These are phyloP conservation scores for Apostichopus japonicus DNA, from an alignment of 35 echinoderm and acorn worm genomes.

Conservation along the genomic window DNA sequence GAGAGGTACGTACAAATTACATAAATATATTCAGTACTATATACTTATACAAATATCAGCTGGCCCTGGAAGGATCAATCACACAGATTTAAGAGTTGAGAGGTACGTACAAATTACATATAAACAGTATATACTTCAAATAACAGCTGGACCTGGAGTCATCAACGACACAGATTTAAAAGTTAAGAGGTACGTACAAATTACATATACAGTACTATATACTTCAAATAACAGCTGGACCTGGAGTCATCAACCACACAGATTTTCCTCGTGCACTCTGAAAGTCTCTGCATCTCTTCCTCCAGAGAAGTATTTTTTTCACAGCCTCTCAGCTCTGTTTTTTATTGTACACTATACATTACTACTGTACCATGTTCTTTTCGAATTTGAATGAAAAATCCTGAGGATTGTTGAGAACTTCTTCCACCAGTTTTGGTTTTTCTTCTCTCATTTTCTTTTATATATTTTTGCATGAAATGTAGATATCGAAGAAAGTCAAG, in stretches of 20 bases:
- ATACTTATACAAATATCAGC: neutral
- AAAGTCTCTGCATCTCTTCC: too few relatives aligned
- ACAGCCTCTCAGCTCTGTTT: too few relatives aligned
- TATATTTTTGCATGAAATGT: neutral
- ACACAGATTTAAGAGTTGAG: neutral
- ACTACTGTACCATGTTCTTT: too few relatives aligned
- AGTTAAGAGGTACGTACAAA: neutral
- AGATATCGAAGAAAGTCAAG: constrained; percentile 83
- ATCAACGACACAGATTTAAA: too few relatives aligned
- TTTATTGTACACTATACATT: too few relatives aligned
- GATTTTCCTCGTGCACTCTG: too few relatives aligned
- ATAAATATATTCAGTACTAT: neutral
- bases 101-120: neutral
- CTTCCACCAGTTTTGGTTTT: too few relatives aligned
- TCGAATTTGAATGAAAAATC: too few relatives aligned
- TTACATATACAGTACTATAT: neutral
- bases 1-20: constrained; percentile 58
- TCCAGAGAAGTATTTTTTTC: too few relatives aligned
- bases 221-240: neutral
- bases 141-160: neutral
- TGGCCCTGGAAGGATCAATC: neutral
- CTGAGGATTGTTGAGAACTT: too few relatives aligned
- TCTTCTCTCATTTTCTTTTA: neutral
- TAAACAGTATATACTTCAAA: neutral
- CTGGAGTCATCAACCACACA: neutral